Evolutionary conservation across 2,797 vertebrate species (phyloP).

Genomic region (Anabas testudineus): DNA sequence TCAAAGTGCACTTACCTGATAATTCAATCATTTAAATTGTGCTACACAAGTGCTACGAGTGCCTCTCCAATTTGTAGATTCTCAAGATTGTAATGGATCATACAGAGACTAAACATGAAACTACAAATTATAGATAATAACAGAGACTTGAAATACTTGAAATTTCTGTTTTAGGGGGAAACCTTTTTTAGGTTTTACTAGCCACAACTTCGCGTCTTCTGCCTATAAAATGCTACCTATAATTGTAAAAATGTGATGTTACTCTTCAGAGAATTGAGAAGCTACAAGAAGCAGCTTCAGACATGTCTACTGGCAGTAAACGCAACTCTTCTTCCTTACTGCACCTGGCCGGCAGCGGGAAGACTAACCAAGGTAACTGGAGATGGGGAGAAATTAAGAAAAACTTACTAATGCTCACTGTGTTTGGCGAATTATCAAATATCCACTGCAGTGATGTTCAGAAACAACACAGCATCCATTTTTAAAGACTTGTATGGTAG

Average conservation of each 20-base stretch:
- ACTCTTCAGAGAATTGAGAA: neutral
- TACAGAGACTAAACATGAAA: neutral
- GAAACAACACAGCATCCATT: constrained; percentile 12
- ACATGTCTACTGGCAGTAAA: neutral
- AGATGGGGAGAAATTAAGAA: constrained; percentile 33
- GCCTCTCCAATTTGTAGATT: neutral
- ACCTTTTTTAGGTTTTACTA: neutral
- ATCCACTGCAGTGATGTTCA: constrained; percentile 17
- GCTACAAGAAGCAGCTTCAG: constrained; percentile 10
- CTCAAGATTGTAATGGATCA: neutral
- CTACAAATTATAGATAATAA: neutral
- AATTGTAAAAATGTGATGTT: neutral
- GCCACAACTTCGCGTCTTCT: neutral
- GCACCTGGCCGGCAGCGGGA: constrained; percentile 5
- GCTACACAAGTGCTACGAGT: too few relatives aligned
- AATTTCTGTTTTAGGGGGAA: too few relatives aligned
- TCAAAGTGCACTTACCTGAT: too few relatives aligned
- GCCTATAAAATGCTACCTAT: neutral
- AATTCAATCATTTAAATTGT: too few relatives aligned
- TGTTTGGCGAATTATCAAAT: constrained; percentile 22
- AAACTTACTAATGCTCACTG: constrained; percentile 15
- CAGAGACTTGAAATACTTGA: neutral
- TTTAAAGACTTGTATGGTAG: neutral
- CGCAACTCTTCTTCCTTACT: neutral
- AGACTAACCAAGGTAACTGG: constrained; percentile 22